Evolutionary conservation across 2,113 vertebrate genomes (phyloP).

Genomic region (Gulo gulo): DNA sequence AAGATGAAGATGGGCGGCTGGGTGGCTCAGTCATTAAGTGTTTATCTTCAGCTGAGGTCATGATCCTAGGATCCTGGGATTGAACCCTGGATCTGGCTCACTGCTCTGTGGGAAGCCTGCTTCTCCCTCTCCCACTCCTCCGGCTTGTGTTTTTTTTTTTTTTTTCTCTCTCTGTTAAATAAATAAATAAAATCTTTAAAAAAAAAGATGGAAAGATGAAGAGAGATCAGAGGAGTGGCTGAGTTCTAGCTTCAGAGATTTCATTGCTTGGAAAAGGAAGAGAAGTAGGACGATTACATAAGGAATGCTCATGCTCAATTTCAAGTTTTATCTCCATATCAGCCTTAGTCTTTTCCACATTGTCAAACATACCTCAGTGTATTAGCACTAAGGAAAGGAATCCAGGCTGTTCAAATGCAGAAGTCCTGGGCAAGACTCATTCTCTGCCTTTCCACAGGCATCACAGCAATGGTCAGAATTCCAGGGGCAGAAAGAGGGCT

Average conservation of each 20-base stretch:
- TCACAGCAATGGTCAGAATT: neutral
- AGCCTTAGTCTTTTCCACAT: neutral
- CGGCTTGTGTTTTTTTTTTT: no score
- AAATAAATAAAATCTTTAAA: no score
- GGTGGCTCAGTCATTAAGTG: no score
- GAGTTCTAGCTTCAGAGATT: slow-evolving; percentile 42
- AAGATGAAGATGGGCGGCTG: neutral
- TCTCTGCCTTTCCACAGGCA: neutral
- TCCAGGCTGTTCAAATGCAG: neutral
- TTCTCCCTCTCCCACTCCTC: no score
- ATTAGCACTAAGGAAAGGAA: slow-evolving; percentile 14
- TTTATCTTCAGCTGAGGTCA: no score
- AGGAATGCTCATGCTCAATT: neutral
- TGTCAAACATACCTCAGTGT: slow-evolving; percentile 4
- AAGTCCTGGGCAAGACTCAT: neutral
- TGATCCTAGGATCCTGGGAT: no score
- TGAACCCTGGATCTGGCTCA: no score
- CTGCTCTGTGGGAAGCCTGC: no score
- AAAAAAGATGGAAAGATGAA: slow-evolving; percentile 36
- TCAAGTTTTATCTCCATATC: slow-evolving; percentile 4
- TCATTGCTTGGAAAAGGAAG: slow-evolving; percentile 2
- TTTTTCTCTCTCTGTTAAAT: no score
- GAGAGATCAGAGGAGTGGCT: slow-evolving; percentile 26
- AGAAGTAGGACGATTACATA: slow-evolving; percentile 49
- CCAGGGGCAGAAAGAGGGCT: neutral